A percentile compares a stretch with the other conserved stretches of the same genome.
phyloP scores from a whole-genome alignment of 2,113 vertebrate genomes.

The Pachycephala philippinensis region DNA sequence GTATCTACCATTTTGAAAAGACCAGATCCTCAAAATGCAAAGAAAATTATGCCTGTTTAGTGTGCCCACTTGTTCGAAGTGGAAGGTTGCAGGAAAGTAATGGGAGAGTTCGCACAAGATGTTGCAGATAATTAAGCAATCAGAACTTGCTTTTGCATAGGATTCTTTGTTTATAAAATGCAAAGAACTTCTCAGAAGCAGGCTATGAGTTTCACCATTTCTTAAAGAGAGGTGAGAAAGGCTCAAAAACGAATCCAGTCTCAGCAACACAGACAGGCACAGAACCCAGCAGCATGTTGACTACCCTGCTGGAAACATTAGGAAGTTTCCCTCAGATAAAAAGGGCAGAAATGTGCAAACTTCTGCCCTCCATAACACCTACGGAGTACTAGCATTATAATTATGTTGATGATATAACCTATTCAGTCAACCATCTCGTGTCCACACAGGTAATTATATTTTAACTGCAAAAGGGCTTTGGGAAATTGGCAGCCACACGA shows the following conservation, averaged over 20 bases:
- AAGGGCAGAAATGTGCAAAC: background rate
- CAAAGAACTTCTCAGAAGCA: background rate
- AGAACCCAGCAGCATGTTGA: background rate
- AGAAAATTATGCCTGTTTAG: background rate
- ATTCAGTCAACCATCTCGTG: background rate
- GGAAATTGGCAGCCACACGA: background rate
- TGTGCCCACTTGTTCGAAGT: background rate
- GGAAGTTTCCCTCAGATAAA: background rate
- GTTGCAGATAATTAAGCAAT: background rate
- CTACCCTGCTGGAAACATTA: background rate
- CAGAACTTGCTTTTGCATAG: background rate
- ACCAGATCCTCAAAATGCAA: background rate
- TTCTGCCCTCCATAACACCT: background rate
- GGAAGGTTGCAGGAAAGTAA: background rate
- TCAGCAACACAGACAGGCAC: background rate
- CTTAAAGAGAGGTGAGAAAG: background rate
- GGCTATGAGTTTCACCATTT: background rate
- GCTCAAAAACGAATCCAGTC: background rate
- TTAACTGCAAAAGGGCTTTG: background rate
- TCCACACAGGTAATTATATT: background rate
- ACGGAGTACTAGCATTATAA: background rate
- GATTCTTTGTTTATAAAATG: background rate
- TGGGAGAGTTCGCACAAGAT: background rate
- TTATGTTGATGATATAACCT: background rate
- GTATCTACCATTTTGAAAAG: background rate